Percentiles rank a stretch among this genome's conserved stretches.
phyloP scores from a whole-genome alignment of 2,797 vertebrate species.

The Hemibagrus guttatus region DNA sequence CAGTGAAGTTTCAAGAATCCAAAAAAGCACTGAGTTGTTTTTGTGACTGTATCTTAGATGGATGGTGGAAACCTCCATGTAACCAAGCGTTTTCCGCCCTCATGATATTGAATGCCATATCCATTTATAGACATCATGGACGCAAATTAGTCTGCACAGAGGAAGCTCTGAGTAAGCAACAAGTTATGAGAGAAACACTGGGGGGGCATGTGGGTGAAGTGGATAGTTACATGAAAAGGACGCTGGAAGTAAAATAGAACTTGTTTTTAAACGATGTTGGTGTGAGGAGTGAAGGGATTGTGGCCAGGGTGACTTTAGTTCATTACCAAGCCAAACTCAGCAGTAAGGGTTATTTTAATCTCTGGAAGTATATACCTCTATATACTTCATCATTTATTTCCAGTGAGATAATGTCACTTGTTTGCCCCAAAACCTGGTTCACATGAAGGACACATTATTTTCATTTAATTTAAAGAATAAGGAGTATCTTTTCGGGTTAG shows the following conservation, averaged over 20 bases:
- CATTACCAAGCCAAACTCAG: neutral
- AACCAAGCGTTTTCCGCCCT: constrained; percentile 47
- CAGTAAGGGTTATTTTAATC: neutral
- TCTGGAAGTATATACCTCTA: neutral
- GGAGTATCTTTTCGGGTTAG: neutral
- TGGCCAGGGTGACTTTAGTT: neutral
- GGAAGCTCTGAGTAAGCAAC: constrained; percentile 48
- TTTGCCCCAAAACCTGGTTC: neutral
- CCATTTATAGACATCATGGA: constrained; percentile 67
- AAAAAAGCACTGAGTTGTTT: neutral
- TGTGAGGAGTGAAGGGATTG: neutral
- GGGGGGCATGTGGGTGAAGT: neutral
- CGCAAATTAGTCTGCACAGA: constrained; percentile 43
- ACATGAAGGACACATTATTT: neutral
- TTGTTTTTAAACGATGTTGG: neutral
- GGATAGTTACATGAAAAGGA: neutral
- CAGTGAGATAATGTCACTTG: neutral
- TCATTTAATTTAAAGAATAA: neutral
- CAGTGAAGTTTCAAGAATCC: neutral
- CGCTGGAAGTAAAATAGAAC: constrained; percentile 19
- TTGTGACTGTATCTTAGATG: constrained; percentile 20
- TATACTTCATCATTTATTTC: neutral
- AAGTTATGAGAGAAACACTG: constrained; percentile 15
- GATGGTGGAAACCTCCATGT: constrained; percentile 25
- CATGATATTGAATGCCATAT: constrained; percentile 56